phyloP scores from a whole-genome alignment of 30 jellyfish, hydroid and myxozoan genomes.

The Haliclystus octoradiatus region DNA sequence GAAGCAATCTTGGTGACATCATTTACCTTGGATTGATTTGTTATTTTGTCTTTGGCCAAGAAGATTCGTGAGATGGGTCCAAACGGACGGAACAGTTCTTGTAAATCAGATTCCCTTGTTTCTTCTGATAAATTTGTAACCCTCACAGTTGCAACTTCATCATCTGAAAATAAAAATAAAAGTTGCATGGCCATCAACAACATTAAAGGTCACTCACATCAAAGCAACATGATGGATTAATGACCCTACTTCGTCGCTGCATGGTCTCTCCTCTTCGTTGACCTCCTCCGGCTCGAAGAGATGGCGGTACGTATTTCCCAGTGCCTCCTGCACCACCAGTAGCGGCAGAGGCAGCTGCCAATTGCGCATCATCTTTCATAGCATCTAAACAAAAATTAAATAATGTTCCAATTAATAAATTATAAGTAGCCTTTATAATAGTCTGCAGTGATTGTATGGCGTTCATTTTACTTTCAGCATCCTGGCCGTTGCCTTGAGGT shows the following conservation, averaged over 20 bases:
- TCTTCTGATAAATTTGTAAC: conserved; percentile 94
- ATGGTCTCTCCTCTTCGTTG: conserved; percentile 89
- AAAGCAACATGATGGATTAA: no score
- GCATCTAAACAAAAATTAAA: no score
- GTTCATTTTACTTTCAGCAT: no score
- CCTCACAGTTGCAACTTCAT: conserved; percentile 91
- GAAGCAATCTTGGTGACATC: no score
- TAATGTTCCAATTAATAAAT: no score
- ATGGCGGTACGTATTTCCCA: conserved; percentile 88
- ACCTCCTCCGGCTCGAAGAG: conserved; percentile 67
- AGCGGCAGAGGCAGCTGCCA: conserved; percentile 28
- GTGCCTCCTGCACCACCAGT: conserved; percentile 52
- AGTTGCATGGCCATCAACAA: neutral
- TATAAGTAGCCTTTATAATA: no score
- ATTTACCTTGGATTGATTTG: conserved; percentile 86
- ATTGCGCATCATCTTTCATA: conserved; percentile 22
- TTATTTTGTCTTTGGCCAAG: conserved; percentile 89
- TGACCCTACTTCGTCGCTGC: conserved; percentile 53
- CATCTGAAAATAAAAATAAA: conserved; percentile 26
- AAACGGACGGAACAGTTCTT: conserved; percentile 92
- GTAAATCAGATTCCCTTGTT: conserved; percentile 78
- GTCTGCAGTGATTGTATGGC: no score
- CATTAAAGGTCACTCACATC: neutral
- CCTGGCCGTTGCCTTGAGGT: conserved; percentile 61
- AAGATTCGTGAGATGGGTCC: conserved; percentile 91